Percentiles rank a stretch among this genome's conserved stretches.
phyloP scores from a whole-genome alignment of 2,888 invertebrate genomes.

The Dolichomitus sp. region DNA sequence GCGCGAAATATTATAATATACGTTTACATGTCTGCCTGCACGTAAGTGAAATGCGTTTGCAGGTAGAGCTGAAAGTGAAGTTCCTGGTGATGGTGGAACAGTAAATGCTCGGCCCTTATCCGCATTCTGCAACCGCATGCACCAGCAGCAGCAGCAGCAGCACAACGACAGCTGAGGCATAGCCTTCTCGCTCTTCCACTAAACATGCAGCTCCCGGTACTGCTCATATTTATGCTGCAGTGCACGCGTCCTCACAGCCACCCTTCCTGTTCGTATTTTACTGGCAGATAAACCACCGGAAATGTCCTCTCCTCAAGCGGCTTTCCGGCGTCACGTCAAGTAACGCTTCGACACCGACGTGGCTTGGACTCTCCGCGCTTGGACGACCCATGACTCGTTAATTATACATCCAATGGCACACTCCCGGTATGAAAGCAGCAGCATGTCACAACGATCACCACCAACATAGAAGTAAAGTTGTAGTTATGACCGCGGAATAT shows the following conservation, averaged over 20 bases:
- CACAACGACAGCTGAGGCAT: slow-evolving; percentile 2
- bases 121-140: slow-evolving; percentile 44
- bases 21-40: background rate
- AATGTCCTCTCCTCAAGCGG: slow-evolving; percentile 46
- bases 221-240: slow-evolving; percentile 54
- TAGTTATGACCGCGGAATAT: background rate
- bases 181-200: slow-evolving; percentile 24
- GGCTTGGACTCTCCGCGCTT: background rate
- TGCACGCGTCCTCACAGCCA: slow-evolving; percentile 38
- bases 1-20: slow-evolving; percentile 18
- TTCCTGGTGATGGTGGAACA: slow-evolving; percentile 5
- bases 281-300: slow-evolving; percentile 55
- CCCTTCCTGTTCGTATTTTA: slow-evolving; percentile 35
- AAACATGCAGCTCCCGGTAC: slow-evolving; percentile 20
- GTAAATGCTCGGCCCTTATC: slow-evolving; percentile 45
- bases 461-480: slow-evolving; percentile 18
- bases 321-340: slow-evolving; percentile 55
- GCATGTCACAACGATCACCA: background rate
- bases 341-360: slow-evolving; percentile 38
- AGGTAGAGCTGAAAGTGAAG: slow-evolving; percentile 19
- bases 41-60: slow-evolving; percentile 31
- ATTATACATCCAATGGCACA: slow-evolving; percentile 23
- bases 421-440: slow-evolving; percentile 9
- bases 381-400: slow-evolving; percentile 18
- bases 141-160: slow-evolving; percentile 21